Evolutionary conservation across 2,113 vertebrate species (phyloP).

Genomic region (Cnemophilus loriae): DNA sequence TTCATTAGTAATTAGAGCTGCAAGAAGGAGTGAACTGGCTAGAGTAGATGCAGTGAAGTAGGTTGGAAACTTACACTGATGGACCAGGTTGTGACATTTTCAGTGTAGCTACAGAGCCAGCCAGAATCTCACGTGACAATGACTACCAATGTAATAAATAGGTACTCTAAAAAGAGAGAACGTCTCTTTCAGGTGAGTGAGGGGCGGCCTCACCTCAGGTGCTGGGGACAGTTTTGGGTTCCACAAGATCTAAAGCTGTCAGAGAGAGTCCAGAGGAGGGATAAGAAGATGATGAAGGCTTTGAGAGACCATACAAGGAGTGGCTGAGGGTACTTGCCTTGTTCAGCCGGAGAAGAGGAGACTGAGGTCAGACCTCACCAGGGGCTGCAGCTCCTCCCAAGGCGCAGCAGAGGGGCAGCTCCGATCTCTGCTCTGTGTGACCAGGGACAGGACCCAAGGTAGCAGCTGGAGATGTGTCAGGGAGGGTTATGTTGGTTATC

Average conservation of each 20-base stretch:
- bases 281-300: too few relatives aligned
- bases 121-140: background rate
- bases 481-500: too few relatives aligned
- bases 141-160: background rate
- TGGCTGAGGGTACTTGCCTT: background rate
- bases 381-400: background rate
- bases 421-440: background rate
- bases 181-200: background rate
- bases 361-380: background rate
- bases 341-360: background rate
- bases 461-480: background rate
- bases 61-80: background rate
- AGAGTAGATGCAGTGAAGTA: background rate
- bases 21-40: background rate
- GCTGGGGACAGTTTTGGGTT: background rate
- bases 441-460: background rate
- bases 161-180: background rate
- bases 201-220: too few relatives aligned
- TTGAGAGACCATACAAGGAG: background rate
- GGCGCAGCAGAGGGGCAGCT: background rate
- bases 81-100: background rate
- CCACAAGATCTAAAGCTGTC: background rate
- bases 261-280: background rate
- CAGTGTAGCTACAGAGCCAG: background rate
- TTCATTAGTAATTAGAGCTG: background rate